Evolutionary conservation across 1,140 invertebrate genomes (phyloP), one percentile per base, ranked within the genome.

Genomic region (Pentalonia nigronervosa): DNA sequence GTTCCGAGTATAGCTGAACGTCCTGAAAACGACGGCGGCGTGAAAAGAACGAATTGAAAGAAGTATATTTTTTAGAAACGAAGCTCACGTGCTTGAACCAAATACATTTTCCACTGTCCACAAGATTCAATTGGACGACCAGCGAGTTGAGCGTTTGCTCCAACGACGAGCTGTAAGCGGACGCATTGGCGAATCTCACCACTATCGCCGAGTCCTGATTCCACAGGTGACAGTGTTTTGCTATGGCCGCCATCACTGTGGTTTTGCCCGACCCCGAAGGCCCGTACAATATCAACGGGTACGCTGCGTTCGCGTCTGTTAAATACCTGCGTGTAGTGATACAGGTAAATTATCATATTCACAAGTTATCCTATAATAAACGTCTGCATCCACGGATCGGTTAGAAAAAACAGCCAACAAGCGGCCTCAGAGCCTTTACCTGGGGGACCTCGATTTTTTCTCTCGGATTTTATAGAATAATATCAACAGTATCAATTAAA

Each of bases 201-300:
- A 97, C 94, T 6, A 96, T 89, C 0, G 88, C 93, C 41, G 56
- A 34, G 34, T 97, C 96, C 4, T 96, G 96, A 94, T 96, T 96
- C 97, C 97, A 97, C 94, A 95, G 96, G 94, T 96, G 96, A 95
- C 95, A 97, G 94, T 96, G 96, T 94, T 97, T 96, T 48, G 96
- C 96, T 9, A 97, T 96, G 94, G 97, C 96, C 7, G 97, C 97
- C 17, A 98, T 95, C 11, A 98, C 95, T 11, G 97, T 97, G 7
- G 97, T 97, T 95, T 98, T 98, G 1, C 98, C 98, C 95, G 97
- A 97, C 36, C 98, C 98, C 23, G 96, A 96, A 53, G 96, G 96
- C 0, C 98, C 98, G 94, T 97, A 96, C n/a, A 98, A 95, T 25
- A 98, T 96, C 90, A 98, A 95, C 0, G 97, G 97, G 67, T 94